These are phyloP conservation scores for Eudasyphora cyanicolor DNA, from an alignment of 2,888 invertebrate species.

Conservation along the genomic window DNA sequence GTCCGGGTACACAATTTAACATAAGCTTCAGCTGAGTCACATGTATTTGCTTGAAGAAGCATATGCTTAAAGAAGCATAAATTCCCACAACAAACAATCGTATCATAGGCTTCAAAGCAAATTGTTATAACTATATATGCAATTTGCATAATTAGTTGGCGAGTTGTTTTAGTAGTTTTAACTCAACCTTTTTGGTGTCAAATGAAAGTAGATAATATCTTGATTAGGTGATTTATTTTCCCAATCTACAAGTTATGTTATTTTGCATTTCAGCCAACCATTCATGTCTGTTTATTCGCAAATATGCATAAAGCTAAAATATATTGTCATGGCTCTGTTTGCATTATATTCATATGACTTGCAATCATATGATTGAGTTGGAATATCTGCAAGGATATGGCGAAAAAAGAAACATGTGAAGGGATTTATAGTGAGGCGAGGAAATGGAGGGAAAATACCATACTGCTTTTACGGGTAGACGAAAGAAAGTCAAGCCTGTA, in stretches of 20 bases:
- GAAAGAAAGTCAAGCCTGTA: too few relatives aligned
- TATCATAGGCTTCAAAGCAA: not conserved
- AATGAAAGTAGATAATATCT: too few relatives aligned
- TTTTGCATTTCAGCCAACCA: not conserved
- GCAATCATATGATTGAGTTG: not conserved
- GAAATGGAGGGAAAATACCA: too few relatives aligned
- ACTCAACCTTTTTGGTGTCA: too few relatives aligned
- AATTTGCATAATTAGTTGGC: too few relatives aligned
- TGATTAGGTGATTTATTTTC: too few relatives aligned
- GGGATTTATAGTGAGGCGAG: too few relatives aligned
- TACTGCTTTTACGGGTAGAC: too few relatives aligned
- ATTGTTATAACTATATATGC: not conserved
- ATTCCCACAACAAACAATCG: not conserved
- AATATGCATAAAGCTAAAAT: not conserved
- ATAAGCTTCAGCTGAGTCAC: not conserved
- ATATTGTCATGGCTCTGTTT: conserved; percentile 1
- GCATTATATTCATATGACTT: not conserved
- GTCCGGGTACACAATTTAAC: not conserved
- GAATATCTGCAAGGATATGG: not conserved
- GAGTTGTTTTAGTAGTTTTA: too few relatives aligned
- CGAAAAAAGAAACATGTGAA: too few relatives aligned
- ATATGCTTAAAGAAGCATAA: not conserved
- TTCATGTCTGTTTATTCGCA: not conserved
- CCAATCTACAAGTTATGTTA: not conserved
- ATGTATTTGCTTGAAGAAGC: not conserved